Conservation (phyloP, 2,888 invertebrate species). For the Pedicia rivosa region DNA sequence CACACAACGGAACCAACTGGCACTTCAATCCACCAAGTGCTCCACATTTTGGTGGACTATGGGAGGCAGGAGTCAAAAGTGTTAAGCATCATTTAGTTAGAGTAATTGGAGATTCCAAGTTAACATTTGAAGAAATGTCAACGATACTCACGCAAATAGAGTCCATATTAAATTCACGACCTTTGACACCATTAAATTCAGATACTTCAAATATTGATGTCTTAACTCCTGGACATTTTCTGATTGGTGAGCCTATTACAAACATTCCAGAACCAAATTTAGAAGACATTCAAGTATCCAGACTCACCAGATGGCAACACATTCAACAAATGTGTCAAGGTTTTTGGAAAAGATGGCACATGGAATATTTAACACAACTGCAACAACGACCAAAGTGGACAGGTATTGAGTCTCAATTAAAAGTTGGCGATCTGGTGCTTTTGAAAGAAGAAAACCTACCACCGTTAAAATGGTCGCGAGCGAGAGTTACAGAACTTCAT, state of each 20-base stretch:
- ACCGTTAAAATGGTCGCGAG: too few species aligned
- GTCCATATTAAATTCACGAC: slow-evolving; percentile 13
- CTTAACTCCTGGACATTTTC: not conserved
- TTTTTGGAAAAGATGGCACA: slow-evolving; percentile 16
- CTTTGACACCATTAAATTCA: slow-evolving; percentile 7
- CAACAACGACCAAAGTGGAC: slow-evolving; percentile 17
- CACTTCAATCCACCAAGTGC: slow-evolving; percentile 15
- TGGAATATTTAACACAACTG: slow-evolving; percentile 15
- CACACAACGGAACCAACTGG: slow-evolving; percentile 12
- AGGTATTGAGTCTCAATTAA: too few species aligned
- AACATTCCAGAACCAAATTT: not conserved
- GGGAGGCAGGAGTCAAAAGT: too few species aligned
- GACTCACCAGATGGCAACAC: slow-evolving; percentile 16
- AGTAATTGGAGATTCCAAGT: not conserved
- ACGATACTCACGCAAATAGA: slow-evolving; percentile 13
- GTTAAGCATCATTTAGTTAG: slow-evolving; percentile 14
- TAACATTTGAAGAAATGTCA: slow-evolving; percentile 5
- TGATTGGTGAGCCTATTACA: not conserved
- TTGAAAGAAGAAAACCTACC: too few species aligned
- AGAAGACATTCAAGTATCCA: too few species aligned
- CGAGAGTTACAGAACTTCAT: too few species aligned
- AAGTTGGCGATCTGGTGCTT: too few species aligned
- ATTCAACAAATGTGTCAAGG: slow-evolving; percentile 14
- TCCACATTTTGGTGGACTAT: slow-evolving; percentile 16
- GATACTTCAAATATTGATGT: not conserved